A percentile compares a stretch with the other conserved stretches of the same genome.
Evolutionary conservation across 1,140 invertebrate species (phyloP).

Genomic region (Drosophila ogumai): DNA sequence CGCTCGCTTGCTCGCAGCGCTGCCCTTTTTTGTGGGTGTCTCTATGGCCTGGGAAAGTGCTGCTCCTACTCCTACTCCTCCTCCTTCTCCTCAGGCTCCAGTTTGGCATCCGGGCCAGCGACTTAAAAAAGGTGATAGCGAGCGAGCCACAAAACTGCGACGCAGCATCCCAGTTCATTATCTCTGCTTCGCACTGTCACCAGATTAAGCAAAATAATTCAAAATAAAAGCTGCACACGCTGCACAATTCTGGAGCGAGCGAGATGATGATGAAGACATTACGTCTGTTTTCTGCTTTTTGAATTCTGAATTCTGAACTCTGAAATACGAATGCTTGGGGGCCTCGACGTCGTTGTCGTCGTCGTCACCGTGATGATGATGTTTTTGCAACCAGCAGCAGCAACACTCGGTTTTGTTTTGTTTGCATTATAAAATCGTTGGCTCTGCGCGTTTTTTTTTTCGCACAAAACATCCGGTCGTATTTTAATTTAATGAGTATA

Average conservation of each 20-base stretch:
- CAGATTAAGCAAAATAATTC: slow-evolving; percentile 31
- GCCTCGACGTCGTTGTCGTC: slow-evolving; percentile 12
- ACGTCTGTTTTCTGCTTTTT: slow-evolving; percentile 35
- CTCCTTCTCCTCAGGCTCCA: slow-evolving; percentile 3
- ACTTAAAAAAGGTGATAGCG: slow-evolving; percentile 38
- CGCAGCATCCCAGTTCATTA: slow-evolving; percentile 42
- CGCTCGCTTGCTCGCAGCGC: background rate
- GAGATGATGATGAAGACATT: slow-evolving; percentile 49
- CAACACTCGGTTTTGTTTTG: slow-evolving; percentile 50
- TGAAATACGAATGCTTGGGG: slow-evolving; percentile 27
- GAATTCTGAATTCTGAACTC: slow-evolving; percentile 12
- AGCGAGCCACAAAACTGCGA: slow-evolving; percentile 19
- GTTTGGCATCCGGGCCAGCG: slow-evolving; percentile 16
- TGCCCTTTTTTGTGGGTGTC: slow-evolving; percentile 62
- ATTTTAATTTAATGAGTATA: slow-evolving; percentile 83
- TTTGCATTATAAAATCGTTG: slow-evolving; percentile 72
- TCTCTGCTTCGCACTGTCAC: slow-evolving; percentile 39
- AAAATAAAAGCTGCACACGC: slow-evolving; percentile 42
- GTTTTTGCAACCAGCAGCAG: slow-evolving; percentile 38
- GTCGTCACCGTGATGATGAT: slow-evolving; percentile 19
- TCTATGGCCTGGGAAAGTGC: slow-evolving; percentile 39
- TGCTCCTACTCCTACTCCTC: background rate
- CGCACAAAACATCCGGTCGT: slow-evolving; percentile 78
- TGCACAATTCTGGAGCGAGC: slow-evolving; percentile 49
- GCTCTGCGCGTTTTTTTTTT: slow-evolving; percentile 56